Evolutionary conservation across 2,113 vertebrate species (phyloP).

Genomic region (Mirza zaza): DNA sequence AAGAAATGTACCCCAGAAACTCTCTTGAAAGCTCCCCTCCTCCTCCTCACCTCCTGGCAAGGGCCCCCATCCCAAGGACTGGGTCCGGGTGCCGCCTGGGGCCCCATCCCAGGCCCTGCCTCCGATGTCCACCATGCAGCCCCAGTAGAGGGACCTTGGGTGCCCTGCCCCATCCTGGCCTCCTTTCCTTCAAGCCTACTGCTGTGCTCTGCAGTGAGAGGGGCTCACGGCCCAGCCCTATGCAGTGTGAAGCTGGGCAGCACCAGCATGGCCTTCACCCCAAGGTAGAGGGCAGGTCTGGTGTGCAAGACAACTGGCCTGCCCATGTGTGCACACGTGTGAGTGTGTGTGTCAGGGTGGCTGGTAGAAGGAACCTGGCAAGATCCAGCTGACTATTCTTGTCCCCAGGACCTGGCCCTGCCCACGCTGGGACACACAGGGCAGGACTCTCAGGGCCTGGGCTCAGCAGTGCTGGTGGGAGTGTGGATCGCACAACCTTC

Average conservation of each 20-base stretch:
- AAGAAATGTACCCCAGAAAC: not conserved
- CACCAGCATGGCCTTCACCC: not conserved
- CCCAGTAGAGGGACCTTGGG: too few species aligned
- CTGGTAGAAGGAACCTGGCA: not conserved
- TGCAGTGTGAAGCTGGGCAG: not conserved
- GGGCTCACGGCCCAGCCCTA: accelerated
- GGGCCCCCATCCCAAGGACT: not conserved
- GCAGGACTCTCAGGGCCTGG: not conserved
- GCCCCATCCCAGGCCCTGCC: accelerated
- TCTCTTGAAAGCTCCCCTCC: not conserved
- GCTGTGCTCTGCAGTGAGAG: not conserved
- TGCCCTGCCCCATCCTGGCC: accelerated
- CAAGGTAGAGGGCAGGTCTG: not conserved
- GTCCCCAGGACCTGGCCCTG: not conserved
- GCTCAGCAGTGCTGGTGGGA: not conserved
- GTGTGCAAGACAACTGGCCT: not conserved
- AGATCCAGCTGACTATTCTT: not conserved
- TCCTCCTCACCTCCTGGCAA: not conserved
- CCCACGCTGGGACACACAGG: not conserved
- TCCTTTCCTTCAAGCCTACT: not conserved
- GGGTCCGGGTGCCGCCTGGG: too few species aligned
- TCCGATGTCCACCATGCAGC: too few species aligned
- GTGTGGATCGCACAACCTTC: not conserved
- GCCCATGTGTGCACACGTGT: accelerated
- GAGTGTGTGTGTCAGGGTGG: not conserved